phyloP scores from a whole-genome alignment of 2,797 vertebrate genomes.

The Pipistrellus pipistrellus region DNA sequence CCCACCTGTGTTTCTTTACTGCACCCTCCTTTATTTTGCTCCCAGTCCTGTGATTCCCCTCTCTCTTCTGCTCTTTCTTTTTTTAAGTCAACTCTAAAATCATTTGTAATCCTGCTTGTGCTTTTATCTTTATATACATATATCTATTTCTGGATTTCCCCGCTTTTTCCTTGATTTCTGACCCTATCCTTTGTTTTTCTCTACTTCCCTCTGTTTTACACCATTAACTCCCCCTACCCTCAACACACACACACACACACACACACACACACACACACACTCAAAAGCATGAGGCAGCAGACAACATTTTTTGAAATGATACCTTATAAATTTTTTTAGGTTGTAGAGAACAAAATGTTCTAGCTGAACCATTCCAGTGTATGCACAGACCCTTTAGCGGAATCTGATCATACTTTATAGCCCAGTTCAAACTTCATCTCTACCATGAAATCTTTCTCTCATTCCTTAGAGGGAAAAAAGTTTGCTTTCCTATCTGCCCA shows the following conservation, averaged over 20 bases:
- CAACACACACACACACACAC: no score
- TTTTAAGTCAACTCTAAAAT: slow-evolving; percentile 13
- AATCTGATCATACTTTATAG: slow-evolving; percentile 23
- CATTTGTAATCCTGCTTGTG: background rate
- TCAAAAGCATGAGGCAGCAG: background rate
- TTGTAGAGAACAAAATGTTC: background rate
- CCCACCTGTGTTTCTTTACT: background rate
- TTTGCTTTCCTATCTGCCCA: slow-evolving; percentile 12
- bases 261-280: no score
- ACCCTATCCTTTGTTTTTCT: background rate
- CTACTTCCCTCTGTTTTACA: background rate
- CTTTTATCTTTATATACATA: background rate
- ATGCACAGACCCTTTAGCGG: background rate
- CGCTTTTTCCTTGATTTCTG: background rate
- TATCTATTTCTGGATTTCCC: background rate
- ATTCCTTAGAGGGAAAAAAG: background rate
- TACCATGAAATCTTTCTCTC: slow-evolving; percentile 19
- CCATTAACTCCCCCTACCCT: background rate
- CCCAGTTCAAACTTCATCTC: background rate
- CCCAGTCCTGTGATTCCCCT: background rate
- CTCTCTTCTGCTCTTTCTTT: background rate
- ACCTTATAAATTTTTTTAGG: background rate
- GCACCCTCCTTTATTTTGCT: background rate
- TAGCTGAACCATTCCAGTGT: background rate
- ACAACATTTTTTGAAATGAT: background rate